Evolutionary conservation across 2,888 invertebrate species (phyloP).

Genomic region (Cynaeus angustus): DNA sequence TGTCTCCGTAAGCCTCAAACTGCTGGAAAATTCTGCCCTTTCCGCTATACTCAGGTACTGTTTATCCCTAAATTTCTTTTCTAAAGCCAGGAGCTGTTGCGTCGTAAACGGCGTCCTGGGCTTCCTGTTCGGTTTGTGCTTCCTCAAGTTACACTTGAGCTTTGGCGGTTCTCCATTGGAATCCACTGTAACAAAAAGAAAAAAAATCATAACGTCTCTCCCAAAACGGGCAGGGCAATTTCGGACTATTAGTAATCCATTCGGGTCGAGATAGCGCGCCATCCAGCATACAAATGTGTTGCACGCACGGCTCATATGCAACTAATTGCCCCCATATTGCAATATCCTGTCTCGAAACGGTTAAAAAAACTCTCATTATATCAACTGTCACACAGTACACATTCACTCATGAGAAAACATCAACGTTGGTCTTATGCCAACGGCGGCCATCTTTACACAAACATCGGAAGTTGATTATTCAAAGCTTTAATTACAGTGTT

Average conservation of each 20-base stretch:
- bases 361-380: constrained; percentile 59
- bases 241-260: constrained; percentile 45
- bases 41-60: constrained; percentile 99
- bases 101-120: constrained; percentile 99
- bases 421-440: constrained; percentile 48
- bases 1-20: constrained; percentile 92
- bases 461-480: constrained; percentile 55
- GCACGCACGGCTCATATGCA: constrained; percentile 59
- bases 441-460: constrained; percentile 52
- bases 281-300: constrained; percentile 53
- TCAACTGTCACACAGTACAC: constrained; percentile 53
- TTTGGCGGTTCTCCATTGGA: constrained; percentile 87
- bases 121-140: constrained; percentile 98
- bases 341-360: constrained; percentile 60
- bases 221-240: constrained; percentile 30
- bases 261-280: constrained; percentile 26
- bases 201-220: constrained; percentile 22
- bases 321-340: constrained; percentile 64
- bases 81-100: constrained; percentile 93
- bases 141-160: constrained; percentile 91
- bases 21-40: constrained; percentile 96
- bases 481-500: constrained; percentile 57
- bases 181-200: constrained; percentile 73
- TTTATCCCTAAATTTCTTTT: constrained; percentile 97
- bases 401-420: constrained; percentile 48